Base-by-base conservation (phyloP, 2,113 vertebrate species). In the Microcebus jonahi region DNA sequence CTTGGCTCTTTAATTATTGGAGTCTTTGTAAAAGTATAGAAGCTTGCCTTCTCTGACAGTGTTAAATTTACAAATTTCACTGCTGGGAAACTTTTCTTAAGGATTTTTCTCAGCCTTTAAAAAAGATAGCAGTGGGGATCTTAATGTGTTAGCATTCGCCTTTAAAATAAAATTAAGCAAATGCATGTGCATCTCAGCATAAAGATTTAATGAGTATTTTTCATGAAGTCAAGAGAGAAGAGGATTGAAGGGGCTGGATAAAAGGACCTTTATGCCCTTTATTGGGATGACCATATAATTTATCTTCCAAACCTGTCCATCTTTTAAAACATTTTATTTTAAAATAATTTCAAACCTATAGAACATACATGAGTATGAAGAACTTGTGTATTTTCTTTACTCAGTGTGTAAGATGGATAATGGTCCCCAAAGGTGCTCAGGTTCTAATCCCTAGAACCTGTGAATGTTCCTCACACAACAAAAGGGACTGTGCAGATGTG, bases 61-160 rank as follows among this genome's bases (percentile, higher is more conserved):
- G 29, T 71, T 39, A 70, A 34, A 79, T 79, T 68, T 61, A 61
- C 65, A 84, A 39, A 95, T 80, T 94, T 95, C 15, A 34, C 50
- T 2, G 12, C 93, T 34, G 23, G 87, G 57, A 53, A 89, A 90
- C 27, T 42, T 71, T 42, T 57, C 73, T 25, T 75, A n/a, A 84
- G 76, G 70, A 48, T 36, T 86, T 96, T 82, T 84, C 76, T 88
- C 27, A 70, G 39, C n/a, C 76, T 91, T 95, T 50, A 59, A 20
- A 21, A 71, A 95, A 45, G 23, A 73, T 18, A 76, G 61, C 29
- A 21, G 59, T 71, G 73, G 31, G 31, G 36, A 12, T 75, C 31
- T 45, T 8, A 0, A 3, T 55, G 36, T 39, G 27, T 48, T 6
- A 7, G 31, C 1, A 8, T 70, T 59, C 65, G 11, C 31, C 82